Percentiles rank a stretch among this genome's conserved stretches.
phyloP scores from a whole-genome alignment of 2,888 invertebrate species.

The Patella ulyssiponensis region DNA sequence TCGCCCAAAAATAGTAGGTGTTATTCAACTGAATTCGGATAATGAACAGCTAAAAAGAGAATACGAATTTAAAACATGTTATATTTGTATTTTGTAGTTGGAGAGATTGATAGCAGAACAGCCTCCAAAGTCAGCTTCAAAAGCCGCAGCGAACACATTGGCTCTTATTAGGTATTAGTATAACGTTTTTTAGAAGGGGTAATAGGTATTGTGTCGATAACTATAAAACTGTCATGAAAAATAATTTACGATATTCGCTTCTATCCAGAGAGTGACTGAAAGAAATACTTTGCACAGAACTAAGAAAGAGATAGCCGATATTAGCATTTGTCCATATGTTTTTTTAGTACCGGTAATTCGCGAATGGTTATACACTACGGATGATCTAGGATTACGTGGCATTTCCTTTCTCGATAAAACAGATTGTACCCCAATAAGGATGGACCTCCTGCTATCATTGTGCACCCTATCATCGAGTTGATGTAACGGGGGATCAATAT shows the following conservation, averaged over 20 bases:
- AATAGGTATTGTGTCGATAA: not conserved
- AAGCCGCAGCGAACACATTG: slow-evolving; percentile 64
- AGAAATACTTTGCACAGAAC: no score
- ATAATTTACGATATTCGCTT: not conserved
- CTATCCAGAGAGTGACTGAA: no score
- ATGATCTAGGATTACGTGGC: no score
- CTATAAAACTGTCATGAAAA: not conserved
- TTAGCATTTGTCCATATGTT: no score
- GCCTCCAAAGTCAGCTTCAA: slow-evolving; percentile 62
- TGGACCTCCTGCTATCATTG: no score
- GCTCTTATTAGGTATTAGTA: slow-evolving; percentile 59
- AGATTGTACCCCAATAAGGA: no score
- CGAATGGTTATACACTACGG: no score
- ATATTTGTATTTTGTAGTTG: slow-evolving; percentile 43
- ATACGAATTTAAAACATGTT: not conserved
- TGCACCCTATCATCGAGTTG: no score
- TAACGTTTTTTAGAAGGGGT: not conserved
- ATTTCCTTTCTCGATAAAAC: no score
- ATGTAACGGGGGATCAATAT: no score
- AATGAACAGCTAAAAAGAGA: not conserved
- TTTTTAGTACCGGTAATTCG: no score
- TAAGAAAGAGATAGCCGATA: no score
- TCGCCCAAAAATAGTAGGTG: not conserved
- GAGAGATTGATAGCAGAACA: slow-evolving; percentile 54
- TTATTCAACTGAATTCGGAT: slow-evolving; percentile 18